Evolutionary conservation across 1,140 invertebrate genomes (phyloP).

Genomic region (Caenorhabditis briggsae): DNA sequence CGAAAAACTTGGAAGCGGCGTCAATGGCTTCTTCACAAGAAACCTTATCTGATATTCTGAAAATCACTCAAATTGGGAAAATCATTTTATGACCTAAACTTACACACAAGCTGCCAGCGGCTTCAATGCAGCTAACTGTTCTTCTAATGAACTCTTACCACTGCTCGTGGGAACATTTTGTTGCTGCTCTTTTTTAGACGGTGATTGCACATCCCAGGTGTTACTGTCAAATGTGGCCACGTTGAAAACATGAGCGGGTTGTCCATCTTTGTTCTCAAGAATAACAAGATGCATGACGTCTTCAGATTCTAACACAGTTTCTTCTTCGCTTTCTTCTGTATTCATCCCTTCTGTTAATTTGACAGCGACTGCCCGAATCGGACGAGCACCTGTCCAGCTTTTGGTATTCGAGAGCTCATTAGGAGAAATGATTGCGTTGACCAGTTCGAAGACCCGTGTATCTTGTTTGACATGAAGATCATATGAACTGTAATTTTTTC

Average conservation of each 20-base stretch:
- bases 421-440: not conserved
- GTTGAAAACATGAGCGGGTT: constrained; percentile 10
- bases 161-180: not conserved
- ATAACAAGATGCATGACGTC: constrained; percentile 24
- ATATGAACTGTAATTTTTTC: not conserved
- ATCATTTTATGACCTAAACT: not conserved
- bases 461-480: not conserved
- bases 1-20: constrained; percentile 21
- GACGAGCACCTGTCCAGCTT: constrained; percentile 12
- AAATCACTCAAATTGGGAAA: not conserved
- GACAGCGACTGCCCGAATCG: not conserved
- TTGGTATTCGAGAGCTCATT: not conserved
- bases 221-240: constrained; percentile 3
- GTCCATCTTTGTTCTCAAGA: constrained; percentile 17
- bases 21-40: constrained; percentile 35
- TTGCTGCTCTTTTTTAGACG: not conserved
- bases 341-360: not conserved
- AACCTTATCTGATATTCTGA: constrained; percentile 31
- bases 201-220: not conserved
- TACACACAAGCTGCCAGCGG: constrained; percentile 36
- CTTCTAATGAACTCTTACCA: not conserved
- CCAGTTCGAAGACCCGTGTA: not conserved
- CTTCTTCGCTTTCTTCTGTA: not conserved
- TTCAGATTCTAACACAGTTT: not conserved
- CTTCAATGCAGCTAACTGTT: not conserved